Conservation (phyloP, 2,888 invertebrate species). For the Mythimna ferrago region DNA sequence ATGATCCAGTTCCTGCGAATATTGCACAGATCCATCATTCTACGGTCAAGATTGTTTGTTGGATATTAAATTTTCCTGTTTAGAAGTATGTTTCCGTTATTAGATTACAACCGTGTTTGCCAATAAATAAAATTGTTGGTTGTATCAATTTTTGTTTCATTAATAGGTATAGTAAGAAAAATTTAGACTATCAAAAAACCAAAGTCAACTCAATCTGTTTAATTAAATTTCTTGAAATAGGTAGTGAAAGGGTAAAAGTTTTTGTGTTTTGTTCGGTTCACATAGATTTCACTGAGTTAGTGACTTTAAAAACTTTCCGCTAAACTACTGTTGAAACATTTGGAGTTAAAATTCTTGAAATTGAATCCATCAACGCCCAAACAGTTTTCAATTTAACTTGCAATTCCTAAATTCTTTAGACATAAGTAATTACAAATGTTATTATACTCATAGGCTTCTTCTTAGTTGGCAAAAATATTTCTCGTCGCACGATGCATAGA, state of each 20-base stretch:
- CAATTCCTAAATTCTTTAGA: too few species aligned
- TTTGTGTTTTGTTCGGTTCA: neutral
- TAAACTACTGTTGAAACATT: too few species aligned
- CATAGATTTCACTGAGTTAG: too few species aligned
- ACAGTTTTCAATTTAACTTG: too few species aligned
- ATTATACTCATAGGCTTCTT: too few species aligned
- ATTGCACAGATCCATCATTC: conserved; percentile 41
- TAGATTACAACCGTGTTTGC: neutral
- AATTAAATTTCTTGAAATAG: neutral
- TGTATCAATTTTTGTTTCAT: neutral
- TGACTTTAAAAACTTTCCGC: too few species aligned
- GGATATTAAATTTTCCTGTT: conserved; percentile 15
- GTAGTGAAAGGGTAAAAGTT: neutral
- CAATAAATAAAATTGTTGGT: neutral
- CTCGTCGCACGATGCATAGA: too few species aligned
- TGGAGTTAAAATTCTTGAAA: too few species aligned
- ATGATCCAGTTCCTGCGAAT: conserved; percentile 48
- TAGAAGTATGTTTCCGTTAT: conserved; percentile 13
- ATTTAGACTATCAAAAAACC: neutral
- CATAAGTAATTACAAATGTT: too few species aligned
- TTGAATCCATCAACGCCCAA: too few species aligned
- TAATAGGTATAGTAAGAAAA: neutral
- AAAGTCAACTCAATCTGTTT: neutral
- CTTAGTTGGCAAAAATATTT: too few species aligned
- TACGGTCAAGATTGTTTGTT: conserved; percentile 22